A percentile compares a stretch with the other conserved stretches of the same genome.
Conservation (phyloP, 2,888 invertebrate species). For the Branchipolynoe longqiensis region DNA sequence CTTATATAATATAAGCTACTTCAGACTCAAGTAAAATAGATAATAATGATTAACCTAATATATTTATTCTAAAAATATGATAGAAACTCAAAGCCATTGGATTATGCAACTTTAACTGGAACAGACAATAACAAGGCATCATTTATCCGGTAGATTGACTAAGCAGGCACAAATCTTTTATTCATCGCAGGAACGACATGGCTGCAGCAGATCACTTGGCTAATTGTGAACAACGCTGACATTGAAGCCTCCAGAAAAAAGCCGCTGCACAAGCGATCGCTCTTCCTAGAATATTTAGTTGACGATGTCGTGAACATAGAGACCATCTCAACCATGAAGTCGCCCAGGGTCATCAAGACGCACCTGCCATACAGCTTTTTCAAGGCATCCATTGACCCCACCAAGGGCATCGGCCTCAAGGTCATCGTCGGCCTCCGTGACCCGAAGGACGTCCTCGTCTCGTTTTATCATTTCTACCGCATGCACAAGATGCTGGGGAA, state of each 20-base stretch:
- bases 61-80: no score
- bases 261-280: conserved; percentile 70
- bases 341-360: conserved; percentile 53
- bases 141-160: background rate
- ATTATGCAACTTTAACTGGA: no score
- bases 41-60: background rate
- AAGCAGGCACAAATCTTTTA: background rate
- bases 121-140: no score
- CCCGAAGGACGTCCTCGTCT: conserved; percentile 61
- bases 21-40: no score
- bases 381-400: background rate
- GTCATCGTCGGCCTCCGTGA: conserved; percentile 59
- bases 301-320: background rate
- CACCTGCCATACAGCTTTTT: conserved; percentile 50
- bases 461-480: conserved; percentile 62
- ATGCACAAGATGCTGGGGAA: conserved; percentile 23
- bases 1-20: no score
- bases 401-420: background rate
- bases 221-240: conserved; percentile 80
- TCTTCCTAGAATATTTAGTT: conserved; percentile 1
- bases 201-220: conserved; percentile 82
- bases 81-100: no score
- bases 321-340: background rate
- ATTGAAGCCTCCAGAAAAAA: conserved; percentile 74
- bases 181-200: conserved; percentile 82